Conservation (phyloP, 1,140 invertebrate genomes). For the Leptonema lineaticorne region DNA sequence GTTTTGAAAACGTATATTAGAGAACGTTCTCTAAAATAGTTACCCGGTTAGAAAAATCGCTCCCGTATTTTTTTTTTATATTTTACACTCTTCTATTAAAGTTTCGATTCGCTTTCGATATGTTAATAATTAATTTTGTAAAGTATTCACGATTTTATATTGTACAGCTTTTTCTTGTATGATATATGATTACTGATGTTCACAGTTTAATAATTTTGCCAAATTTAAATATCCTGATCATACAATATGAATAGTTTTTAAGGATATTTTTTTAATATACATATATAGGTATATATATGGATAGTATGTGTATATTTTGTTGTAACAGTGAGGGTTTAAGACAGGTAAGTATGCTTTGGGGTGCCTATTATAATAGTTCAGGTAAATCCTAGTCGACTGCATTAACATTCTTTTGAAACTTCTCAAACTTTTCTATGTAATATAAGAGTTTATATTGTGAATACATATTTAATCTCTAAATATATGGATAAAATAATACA, state of each 20-base stretch:
- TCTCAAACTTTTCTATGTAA: slow-evolving; percentile 6
- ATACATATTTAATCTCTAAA: neutral
- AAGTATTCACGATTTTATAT: too few species aligned
- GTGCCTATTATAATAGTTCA: slow-evolving; percentile 26
- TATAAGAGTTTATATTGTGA: neutral
- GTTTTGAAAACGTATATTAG: slow-evolving; percentile 1
- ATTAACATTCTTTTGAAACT: slow-evolving; percentile 22
- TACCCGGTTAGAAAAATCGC: neutral
- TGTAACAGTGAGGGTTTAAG: neutral
- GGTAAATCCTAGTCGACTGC: slow-evolving; percentile 15
- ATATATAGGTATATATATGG: too few species aligned
- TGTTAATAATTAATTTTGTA: slow-evolving; percentile 6
- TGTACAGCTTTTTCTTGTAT: too few species aligned
- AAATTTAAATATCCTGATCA: too few species aligned
- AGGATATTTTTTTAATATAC: neutral
- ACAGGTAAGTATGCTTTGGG: slow-evolving; percentile 10
- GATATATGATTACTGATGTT: too few species aligned
- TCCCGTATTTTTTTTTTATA: too few species aligned
- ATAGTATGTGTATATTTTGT: too few species aligned
- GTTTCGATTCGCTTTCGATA: neutral
- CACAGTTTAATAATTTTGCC: too few species aligned
- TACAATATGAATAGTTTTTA: neutral
- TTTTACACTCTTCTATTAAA: too few species aligned
- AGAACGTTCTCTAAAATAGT: slow-evolving; percentile 5
- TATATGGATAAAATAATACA: neutral